Percentiles rank a stretch among this genome's conserved stretches.
Conservation (phyloP, 1,140 invertebrate species). For the Dendroctonus ponderosae region DNA sequence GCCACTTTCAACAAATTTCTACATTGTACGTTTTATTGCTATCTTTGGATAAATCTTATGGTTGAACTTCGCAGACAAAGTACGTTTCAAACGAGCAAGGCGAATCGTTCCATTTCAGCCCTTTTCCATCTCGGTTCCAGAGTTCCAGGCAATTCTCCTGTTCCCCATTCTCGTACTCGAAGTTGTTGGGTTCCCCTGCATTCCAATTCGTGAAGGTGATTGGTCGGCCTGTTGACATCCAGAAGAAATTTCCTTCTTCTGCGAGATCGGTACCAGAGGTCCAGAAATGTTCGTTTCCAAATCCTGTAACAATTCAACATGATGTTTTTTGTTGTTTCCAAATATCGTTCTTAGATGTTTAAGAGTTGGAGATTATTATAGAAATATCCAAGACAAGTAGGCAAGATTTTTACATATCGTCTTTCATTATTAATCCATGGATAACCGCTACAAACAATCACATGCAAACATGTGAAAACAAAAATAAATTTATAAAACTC, state of each 20-base stretch:
- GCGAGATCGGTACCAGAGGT: slow-evolving; percentile 87
- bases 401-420: no score
- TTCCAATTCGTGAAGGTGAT: slow-evolving; percentile 92
- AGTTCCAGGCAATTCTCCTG: slow-evolving; percentile 88
- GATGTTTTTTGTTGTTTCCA: no score
- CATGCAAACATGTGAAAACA: no score
- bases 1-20: no score
- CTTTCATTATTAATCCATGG: no score
- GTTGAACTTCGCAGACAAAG: slow-evolving; percentile 85
- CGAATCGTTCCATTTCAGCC: slow-evolving; percentile 89
- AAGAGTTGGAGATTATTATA: no score
- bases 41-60: slow-evolving; percentile 37
- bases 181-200: slow-evolving; percentile 87
- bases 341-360: no score
- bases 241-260: slow-evolving; percentile 86
- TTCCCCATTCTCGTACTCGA: slow-evolving; percentile 88
- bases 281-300: slow-evolving; percentile 90
- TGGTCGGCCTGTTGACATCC: slow-evolving; percentile 86
- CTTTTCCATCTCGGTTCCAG: slow-evolving; percentile 89
- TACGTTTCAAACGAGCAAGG: slow-evolving; percentile 90
- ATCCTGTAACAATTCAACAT: slow-evolving; percentile 56
- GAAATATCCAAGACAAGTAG: no score
- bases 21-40: no score
- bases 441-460: no score
- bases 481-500: no score